phyloP scores from a whole-genome alignment of 2,888 invertebrate genomes.

The Hypena proboscidalis region DNA sequence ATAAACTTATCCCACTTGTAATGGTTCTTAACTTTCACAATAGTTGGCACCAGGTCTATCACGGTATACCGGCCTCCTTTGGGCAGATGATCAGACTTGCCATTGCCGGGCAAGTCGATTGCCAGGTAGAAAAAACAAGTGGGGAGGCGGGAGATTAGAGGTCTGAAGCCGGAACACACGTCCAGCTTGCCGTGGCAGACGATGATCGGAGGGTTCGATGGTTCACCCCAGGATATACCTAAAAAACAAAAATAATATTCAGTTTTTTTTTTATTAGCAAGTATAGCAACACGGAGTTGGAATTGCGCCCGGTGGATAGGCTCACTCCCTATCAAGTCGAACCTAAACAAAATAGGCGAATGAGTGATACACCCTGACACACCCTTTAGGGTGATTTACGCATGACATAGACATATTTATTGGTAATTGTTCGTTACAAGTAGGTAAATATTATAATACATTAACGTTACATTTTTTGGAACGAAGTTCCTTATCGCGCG shows the following conservation, averaged over 20 bases:
- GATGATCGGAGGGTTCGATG: constrained; percentile 77
- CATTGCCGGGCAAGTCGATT: constrained; percentile 86
- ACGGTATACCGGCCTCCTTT: constrained; percentile 55
- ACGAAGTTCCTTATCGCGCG: too few relatives aligned
- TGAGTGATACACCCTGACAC: too few relatives aligned
- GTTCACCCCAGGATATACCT: constrained; percentile 86
- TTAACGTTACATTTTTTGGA: too few relatives aligned
- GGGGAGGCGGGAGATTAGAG: constrained; percentile 81
- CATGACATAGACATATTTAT: too few relatives aligned
- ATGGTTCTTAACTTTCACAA: constrained; percentile 54
- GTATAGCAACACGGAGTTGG: too few relatives aligned
- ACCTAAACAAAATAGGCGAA: too few relatives aligned
- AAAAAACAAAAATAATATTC: constrained; percentile 34
- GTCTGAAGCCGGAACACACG: constrained; percentile 85
- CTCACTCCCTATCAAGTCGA: too few relatives aligned
- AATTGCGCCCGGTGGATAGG: too few relatives aligned
- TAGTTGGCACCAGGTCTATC: constrained; percentile 56
- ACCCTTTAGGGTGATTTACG: too few relatives aligned
- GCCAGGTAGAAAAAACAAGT: constrained; percentile 62
- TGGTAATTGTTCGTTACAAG: too few relatives aligned
- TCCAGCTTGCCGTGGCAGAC: constrained; percentile 86
- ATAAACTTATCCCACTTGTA: constrained; percentile 64
- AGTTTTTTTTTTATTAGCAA: too few relatives aligned
- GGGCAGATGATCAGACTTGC: constrained; percentile 82
- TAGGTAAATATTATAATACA: too few relatives aligned